Conservation (phyloP, 2,888 invertebrate genomes). For the Netelia inedita region DNA sequence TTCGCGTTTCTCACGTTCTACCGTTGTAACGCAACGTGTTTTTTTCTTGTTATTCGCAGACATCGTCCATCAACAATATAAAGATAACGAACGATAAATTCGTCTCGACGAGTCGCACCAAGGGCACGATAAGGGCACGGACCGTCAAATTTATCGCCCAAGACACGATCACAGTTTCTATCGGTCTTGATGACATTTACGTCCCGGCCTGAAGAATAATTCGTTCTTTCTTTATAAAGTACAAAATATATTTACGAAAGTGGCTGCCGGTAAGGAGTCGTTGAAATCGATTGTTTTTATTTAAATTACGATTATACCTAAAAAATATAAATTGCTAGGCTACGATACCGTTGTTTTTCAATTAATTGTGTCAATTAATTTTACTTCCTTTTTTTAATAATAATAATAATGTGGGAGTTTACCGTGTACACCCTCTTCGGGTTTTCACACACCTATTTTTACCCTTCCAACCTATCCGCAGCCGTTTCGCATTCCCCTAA, state of each 20-base stretch:
- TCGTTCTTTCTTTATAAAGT: neutral
- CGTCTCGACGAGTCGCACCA: slow-evolving; percentile 61
- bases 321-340: slow-evolving; percentile 54
- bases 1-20: neutral
- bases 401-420: too few relatives aligned
- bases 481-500: too few relatives aligned
- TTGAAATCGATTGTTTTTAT: slow-evolving; percentile 73
- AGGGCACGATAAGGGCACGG: slow-evolving; percentile 47
- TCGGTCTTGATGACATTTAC: slow-evolving; percentile 42
- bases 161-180: slow-evolving; percentile 58
- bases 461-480: too few relatives aligned
- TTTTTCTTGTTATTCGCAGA: slow-evolving; percentile 58
- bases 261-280: neutral
- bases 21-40: neutral
- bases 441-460: too few relatives aligned
- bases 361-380: slow-evolving; percentile 24
- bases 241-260: neutral
- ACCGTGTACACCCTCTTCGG: too few relatives aligned
- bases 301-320: slow-evolving; percentile 78
- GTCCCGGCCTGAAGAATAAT: slow-evolving; percentile 33
- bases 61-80: slow-evolving; percentile 69
- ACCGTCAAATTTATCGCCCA: slow-evolving; percentile 44
- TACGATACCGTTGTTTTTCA: slow-evolving; percentile 25
- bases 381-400: slow-evolving; percentile 11
- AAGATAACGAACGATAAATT: slow-evolving; percentile 70